Conservation (phyloP, 2,113 vertebrate genomes). For the Zosterops lateralis region DNA sequence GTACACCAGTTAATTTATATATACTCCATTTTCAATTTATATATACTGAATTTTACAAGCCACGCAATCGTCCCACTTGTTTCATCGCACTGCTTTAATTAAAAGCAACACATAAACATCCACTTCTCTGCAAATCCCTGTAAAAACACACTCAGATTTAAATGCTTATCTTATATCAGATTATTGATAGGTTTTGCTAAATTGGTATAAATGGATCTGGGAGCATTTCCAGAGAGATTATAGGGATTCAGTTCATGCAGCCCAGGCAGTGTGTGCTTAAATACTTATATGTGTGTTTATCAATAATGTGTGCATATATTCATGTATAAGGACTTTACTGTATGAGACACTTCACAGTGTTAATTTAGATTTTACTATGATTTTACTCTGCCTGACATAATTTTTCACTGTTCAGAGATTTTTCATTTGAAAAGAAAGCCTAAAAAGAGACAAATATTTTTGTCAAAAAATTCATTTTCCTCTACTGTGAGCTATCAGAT, state of each 20-base stretch:
- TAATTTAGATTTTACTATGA: background rate
- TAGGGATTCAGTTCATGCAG: background rate
- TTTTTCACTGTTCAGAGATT: background rate
- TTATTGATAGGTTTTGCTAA: constrained; percentile 17
- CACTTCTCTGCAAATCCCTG: background rate
- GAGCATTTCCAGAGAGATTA: background rate
- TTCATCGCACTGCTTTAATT: background rate
- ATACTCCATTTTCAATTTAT: background rate
- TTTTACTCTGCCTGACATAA: background rate
- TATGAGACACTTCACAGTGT: background rate
- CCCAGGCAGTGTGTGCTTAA: background rate
- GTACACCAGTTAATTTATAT: background rate
- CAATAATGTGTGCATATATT: background rate
- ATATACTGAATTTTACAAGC: background rate
- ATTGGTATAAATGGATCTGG: background rate
- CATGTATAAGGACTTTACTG: background rate
- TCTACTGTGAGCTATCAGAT: background rate
- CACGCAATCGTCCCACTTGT: fast-evolving
- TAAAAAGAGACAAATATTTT: background rate
- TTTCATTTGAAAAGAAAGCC: background rate
- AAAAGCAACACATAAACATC: background rate
- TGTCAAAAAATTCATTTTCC: background rate
- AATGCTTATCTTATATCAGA: background rate
- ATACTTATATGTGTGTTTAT: background rate
- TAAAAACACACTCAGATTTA: background rate